A percentile compares a stretch with the other conserved stretches of the same genome.
These are phyloP conservation scores for Todus mexicanus DNA, from an alignment of 2,797 vertebrate species.

Conservation along the genomic window DNA sequence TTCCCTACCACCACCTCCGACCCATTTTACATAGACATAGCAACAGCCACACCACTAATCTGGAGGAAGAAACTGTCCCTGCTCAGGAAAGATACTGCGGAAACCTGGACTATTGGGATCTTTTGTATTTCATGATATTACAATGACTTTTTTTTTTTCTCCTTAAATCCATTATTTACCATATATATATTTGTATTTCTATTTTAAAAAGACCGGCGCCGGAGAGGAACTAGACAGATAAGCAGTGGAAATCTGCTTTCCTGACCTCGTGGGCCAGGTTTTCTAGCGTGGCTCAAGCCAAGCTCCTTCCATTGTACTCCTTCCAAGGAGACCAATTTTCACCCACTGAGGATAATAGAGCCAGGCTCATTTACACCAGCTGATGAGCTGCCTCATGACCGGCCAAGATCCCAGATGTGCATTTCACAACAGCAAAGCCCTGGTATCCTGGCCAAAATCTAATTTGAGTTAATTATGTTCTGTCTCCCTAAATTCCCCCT, in stretches of 20 bases:
- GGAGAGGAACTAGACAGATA: background rate
- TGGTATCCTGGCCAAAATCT: background rate
- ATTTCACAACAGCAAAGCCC: slow-evolving; percentile 1
- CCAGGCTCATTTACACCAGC: slow-evolving; percentile 8
- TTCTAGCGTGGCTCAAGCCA: background rate
- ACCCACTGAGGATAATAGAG: background rate
- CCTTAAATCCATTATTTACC: background rate
- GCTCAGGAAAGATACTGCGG: background rate
- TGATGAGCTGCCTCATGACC: slow-evolving; percentile 13
- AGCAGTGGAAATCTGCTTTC: background rate
- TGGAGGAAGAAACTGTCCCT: background rate
- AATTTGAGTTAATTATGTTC: slow-evolving; percentile 3
- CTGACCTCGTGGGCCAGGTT: background rate
- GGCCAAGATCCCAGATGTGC: slow-evolving; percentile 5
- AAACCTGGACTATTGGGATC: background rate
- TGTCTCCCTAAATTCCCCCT: slow-evolving; percentile 32
- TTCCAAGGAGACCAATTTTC: background rate
- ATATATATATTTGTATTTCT: background rate
- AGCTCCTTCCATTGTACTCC: background rate
- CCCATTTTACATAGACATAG: background rate
- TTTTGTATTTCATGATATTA: background rate
- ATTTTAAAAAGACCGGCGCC: background rate
- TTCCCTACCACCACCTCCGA: too few species aligned
- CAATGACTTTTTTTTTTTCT: background rate
- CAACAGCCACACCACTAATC: background rate